These are phyloP conservation scores for Xerus rutilus DNA, from an alignment of 2,797 vertebrate genomes.

Conservation along the genomic window DNA sequence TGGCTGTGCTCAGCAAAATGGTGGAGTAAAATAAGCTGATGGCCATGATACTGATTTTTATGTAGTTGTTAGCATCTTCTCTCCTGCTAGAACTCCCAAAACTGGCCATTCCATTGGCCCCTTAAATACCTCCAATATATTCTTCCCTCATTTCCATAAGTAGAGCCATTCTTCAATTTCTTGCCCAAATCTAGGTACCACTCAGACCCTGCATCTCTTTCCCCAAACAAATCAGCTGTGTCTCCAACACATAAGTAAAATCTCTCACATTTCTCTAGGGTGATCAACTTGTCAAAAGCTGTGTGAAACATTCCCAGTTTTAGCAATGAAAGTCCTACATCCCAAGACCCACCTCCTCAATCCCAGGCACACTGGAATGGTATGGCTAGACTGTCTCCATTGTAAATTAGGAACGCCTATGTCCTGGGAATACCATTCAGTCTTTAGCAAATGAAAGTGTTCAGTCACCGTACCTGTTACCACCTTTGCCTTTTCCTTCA, in stretches of 20 bases:
- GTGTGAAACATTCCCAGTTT: neutral
- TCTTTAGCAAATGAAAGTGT: neutral
- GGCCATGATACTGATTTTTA: neutral
- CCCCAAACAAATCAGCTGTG: neutral
- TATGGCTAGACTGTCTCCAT: neutral
- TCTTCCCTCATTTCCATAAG: neutral
- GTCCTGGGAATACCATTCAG: neutral
- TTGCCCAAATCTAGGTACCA: neutral
- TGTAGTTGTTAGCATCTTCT: neutral
- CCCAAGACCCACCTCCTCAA: neutral
- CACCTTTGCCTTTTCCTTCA: neutral
- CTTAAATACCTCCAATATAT: neutral
- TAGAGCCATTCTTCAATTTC: neutral
- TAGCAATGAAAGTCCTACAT: neutral
- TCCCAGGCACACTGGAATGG: neutral
- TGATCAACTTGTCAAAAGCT: neutral
- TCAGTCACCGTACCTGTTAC: neutral
- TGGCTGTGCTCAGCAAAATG: slow-evolving; percentile 16
- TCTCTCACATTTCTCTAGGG: neutral
- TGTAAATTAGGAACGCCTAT: neutral
- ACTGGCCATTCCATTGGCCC: neutral
- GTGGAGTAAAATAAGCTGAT: neutral
- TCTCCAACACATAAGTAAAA: neutral
- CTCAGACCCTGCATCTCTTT: neutral
- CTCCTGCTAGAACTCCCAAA: neutral